phyloP scores from a whole-genome alignment of 2,888 invertebrate species.

The Blera fallax region DNA sequence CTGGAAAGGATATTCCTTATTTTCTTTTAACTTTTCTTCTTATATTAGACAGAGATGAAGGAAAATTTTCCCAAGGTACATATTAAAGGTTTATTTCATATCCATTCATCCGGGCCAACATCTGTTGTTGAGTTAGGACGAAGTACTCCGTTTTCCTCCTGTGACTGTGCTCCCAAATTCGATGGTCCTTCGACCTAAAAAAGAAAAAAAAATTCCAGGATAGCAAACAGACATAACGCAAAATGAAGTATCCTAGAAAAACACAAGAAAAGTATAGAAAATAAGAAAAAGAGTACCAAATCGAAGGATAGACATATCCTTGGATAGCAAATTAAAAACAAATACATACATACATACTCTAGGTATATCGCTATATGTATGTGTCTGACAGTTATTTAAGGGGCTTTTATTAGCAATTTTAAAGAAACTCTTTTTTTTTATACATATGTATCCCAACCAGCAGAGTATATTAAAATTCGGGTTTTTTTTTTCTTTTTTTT shows the following conservation, averaged over 20 bases:
- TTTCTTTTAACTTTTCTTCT: slow-evolving; percentile 23
- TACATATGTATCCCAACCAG: slow-evolving; percentile 2
- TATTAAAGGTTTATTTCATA: slow-evolving; percentile 72
- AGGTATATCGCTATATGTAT: not conserved
- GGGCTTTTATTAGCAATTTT: slow-evolving; percentile 33
- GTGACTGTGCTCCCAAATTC: slow-evolving; percentile 46
- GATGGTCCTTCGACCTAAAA: slow-evolving; percentile 58
- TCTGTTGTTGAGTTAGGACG: slow-evolving; percentile 71
- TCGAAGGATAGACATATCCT: slow-evolving; percentile 51
- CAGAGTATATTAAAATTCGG: slow-evolving; percentile 22
- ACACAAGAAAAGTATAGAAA: not conserved
- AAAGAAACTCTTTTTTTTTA: slow-evolving; percentile 23
- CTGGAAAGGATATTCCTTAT: slow-evolving; percentile 28
- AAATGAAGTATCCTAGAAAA: slow-evolving; percentile 55
- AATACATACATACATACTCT: slow-evolving; percentile 45
- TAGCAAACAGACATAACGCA: slow-evolving; percentile 48
- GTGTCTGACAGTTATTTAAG: slow-evolving; percentile 36
- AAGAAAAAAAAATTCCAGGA: slow-evolving; percentile 44
- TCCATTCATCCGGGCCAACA: slow-evolving; percentile 64
- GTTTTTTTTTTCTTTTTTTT: slow-evolving; percentile 20
- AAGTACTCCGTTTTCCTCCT: slow-evolving; percentile 32
- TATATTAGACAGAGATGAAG: slow-evolving; percentile 28
- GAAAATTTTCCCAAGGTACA: slow-evolving; percentile 54
- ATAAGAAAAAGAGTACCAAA: not conserved
- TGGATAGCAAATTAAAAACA: slow-evolving; percentile 64